phyloP scores from a whole-genome alignment of 2,113 vertebrate species.

The Trematomus loennbergii region DNA sequence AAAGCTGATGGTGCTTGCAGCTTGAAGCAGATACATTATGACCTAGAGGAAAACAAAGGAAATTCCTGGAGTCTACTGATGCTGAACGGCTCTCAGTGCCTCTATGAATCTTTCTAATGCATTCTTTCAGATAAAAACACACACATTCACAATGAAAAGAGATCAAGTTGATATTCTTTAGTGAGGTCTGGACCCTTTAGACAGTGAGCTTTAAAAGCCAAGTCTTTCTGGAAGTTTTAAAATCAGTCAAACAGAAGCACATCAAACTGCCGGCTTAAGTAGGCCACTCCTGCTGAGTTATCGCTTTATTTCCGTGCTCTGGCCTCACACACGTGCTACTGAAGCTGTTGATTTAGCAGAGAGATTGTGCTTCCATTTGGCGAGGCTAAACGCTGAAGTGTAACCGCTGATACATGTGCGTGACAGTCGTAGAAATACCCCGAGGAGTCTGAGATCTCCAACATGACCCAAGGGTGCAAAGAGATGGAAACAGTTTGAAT shows the following conservation, averaged over 20 bases:
- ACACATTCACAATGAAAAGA: conserved; percentile 60
- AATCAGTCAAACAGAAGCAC: conserved; percentile 65
- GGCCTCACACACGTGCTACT: conserved; percentile 39
- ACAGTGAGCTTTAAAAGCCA: conserved; percentile 46
- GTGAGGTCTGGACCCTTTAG: conserved; percentile 60
- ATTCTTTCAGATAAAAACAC: conserved; percentile 59
- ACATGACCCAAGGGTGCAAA: conserved; percentile 14
- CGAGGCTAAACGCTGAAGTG: conserved; percentile 41
- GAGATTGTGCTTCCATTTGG: conserved; percentile 59
- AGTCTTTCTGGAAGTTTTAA: conserved; percentile 51
- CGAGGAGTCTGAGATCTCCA: conserved; percentile 6
- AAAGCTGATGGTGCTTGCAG: conserved; percentile 30
- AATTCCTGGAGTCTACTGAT: conserved; percentile 41
- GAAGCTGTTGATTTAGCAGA: conserved; percentile 43
- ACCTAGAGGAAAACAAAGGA: conserved; percentile 43
- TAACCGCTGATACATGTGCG: conserved; percentile 44
- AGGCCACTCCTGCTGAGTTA: conserved; percentile 71
- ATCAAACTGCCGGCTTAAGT: conserved; percentile 60
- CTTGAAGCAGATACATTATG: conserved; percentile 30
- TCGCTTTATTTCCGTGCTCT: conserved; percentile 56
- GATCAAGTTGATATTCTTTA: conserved; percentile 52
- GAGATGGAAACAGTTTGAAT: conserved; percentile 16
- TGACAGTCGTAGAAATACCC: conserved; percentile 25
- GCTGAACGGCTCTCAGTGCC: conserved; percentile 34
- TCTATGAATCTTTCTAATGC: conserved; percentile 64